Conservation (phyloP, 2,888 invertebrate genomes). For the Drosophila atroscutellata region DNA sequence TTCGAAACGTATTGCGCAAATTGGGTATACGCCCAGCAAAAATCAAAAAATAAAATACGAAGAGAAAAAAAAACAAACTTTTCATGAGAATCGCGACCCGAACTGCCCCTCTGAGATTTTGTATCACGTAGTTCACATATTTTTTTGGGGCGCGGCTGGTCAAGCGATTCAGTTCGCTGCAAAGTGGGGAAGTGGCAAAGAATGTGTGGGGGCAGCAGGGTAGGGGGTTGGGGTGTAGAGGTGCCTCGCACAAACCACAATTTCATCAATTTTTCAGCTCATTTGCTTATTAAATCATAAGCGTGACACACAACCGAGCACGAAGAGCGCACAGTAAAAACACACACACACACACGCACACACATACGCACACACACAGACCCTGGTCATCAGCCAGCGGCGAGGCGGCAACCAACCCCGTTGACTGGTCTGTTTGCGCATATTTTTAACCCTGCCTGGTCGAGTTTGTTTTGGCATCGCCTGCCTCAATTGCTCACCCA, state of each 20-base stretch:
- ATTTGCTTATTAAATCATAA: conserved; percentile 83
- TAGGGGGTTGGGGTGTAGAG: conserved; percentile 5
- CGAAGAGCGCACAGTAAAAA: neutral
- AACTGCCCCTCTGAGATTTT: conserved; percentile 42
- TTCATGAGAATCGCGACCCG: conserved; percentile 21
- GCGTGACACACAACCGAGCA: conserved; percentile 65
- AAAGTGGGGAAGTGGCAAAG: neutral
- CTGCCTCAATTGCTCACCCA: conserved; percentile 53
- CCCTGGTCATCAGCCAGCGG: conserved; percentile 14
- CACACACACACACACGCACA: conserved; percentile 2
- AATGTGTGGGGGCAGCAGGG: neutral
- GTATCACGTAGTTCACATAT: neutral
- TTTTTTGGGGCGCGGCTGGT: conserved; percentile 63
- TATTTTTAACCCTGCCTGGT: conserved; percentile 80
- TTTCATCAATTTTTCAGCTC: conserved; percentile 79
- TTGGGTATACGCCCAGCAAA: conserved; percentile 68
- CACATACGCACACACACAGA: neutral
- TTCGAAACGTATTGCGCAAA: conserved; percentile 48
- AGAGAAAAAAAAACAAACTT: neutral
- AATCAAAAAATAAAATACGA: neutral
- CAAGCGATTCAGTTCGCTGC: conserved; percentile 25
- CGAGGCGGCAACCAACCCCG: conserved; percentile 47
- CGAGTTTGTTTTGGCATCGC: conserved; percentile 27
- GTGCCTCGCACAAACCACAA: conserved; percentile 48
- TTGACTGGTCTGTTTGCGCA: conserved; percentile 53